phyloP scores from a whole-genome alignment of 2,888 invertebrate species.

The Acleris laterana region DNA sequence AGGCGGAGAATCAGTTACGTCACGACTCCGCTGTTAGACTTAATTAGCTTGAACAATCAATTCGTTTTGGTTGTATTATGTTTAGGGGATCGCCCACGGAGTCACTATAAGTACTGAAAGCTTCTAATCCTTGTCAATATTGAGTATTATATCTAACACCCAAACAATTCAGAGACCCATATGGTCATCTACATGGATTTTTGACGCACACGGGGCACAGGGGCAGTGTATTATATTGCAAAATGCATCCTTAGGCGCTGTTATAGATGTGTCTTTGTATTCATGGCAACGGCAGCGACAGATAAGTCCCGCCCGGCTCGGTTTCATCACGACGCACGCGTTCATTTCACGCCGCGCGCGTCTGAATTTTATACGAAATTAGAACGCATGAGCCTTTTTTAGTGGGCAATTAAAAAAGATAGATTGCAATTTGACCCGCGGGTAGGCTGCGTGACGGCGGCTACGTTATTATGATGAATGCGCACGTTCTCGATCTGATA shows the following conservation, averaged over 20 bases:
- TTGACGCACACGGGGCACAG: too few species aligned
- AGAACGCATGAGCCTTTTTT: conserved; percentile 69
- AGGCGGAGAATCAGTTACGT: conserved; percentile 35
- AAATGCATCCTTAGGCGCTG: conserved; percentile 1
- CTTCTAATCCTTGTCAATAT: background rate
- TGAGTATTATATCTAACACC: too few species aligned
- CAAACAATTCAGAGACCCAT: background rate
- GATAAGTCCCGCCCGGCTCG: conserved; percentile 54
- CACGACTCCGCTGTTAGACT: conserved; percentile 29
- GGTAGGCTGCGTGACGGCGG: conserved; percentile 75
- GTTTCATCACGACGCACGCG: conserved; percentile 45
- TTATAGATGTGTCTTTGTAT: conserved; percentile 65
- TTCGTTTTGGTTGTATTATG: conserved; percentile 30
- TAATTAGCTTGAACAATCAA: conserved; percentile 36
- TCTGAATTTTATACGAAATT: conserved; percentile 68
- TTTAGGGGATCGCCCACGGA: conserved; percentile 52
- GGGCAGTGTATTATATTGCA: background rate
- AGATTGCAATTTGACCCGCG: conserved; percentile 81
- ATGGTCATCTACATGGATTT: too few species aligned
- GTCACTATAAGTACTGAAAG: conserved; percentile 56
- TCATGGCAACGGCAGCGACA: conserved; percentile 67
- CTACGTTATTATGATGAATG: conserved; percentile 80
- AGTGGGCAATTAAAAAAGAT: conserved; percentile 82
- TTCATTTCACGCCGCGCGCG: conserved; percentile 74
- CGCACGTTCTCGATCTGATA: conserved; percentile 73